Conservation (phyloP, 1,140 invertebrate genomes). For the Acyrthosiphon pisum region DNA sequence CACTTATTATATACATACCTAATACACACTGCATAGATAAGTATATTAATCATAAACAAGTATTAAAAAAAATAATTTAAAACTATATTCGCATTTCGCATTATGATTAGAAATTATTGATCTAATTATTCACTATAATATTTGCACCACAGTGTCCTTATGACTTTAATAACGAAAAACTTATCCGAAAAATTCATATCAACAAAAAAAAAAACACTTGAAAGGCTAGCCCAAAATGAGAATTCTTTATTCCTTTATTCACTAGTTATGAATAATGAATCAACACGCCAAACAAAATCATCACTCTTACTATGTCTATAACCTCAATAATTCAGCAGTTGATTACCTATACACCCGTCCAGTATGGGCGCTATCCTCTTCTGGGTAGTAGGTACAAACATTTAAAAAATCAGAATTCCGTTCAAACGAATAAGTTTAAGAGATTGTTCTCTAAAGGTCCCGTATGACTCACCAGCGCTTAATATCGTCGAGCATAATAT, state of each 20-base stretch:
- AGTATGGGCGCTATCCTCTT: too few species aligned
- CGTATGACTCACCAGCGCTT: too few species aligned
- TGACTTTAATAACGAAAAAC: not conserved
- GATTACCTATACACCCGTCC: too few species aligned
- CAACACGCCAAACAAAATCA: not conserved
- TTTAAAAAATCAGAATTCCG: too few species aligned
- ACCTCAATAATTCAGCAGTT: too few species aligned
- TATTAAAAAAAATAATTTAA: not conserved
- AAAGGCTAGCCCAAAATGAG: not conserved
- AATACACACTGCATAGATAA: not conserved
- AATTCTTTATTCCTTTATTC: not conserved
- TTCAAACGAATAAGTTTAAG: too few species aligned
- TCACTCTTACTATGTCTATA: too few species aligned
- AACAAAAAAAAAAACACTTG: not conserved
- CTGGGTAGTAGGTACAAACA: too few species aligned
- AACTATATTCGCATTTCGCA: not conserved
- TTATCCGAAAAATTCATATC: not conserved
- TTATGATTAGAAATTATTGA: not conserved
- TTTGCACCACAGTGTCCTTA: too few species aligned
- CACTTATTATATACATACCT: not conserved
- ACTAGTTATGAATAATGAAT: not conserved
- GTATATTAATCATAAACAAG: not conserved
- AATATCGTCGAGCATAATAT: too few species aligned
- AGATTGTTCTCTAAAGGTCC: too few species aligned
- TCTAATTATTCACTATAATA: not conserved